A percentile compares a stretch with the other conserved stretches of the same genome.
phyloP scores from a whole-genome alignment of 2,888 invertebrate genomes.

The Acleris sparsana region DNA sequence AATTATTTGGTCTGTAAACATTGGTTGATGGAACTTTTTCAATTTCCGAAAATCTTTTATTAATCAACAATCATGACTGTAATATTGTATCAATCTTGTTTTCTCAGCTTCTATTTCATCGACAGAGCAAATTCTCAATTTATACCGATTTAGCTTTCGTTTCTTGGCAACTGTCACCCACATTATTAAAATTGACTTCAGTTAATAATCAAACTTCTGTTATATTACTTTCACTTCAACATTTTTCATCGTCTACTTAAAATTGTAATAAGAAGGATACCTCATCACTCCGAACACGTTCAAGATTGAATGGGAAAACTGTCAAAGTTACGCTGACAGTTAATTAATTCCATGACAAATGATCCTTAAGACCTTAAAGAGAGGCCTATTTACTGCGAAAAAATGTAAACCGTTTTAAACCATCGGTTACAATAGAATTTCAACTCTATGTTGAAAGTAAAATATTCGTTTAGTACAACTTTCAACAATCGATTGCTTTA shows the following conservation, averaged over 20 bases:
- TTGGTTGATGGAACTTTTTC: slow-evolving; percentile 3
- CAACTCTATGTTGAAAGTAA: background rate
- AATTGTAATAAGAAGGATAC: slow-evolving; percentile 25
- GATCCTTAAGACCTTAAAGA: slow-evolving; percentile 22
- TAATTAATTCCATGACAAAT: slow-evolving; percentile 35
- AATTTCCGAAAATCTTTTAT: slow-evolving; percentile 2
- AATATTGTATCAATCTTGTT: too few species aligned
- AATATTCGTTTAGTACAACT: background rate
- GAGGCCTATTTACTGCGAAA: slow-evolving; percentile 16
- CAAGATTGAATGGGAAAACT: slow-evolving; percentile 29
- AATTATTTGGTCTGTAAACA: slow-evolving; percentile 27
- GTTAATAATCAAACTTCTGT: background rate
- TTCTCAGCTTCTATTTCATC: too few species aligned
- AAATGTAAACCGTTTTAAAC: slow-evolving; percentile 4
- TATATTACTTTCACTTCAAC: background rate
- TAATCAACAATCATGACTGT: slow-evolving; percentile 3
- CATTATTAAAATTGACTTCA: too few species aligned
- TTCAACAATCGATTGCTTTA: background rate
- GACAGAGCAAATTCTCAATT: too few species aligned
- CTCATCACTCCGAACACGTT: slow-evolving; percentile 19
- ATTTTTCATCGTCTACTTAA: slow-evolving; percentile 19
- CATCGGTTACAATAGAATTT: slow-evolving; percentile 1
- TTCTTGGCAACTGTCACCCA: too few species aligned
- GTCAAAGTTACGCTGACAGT: slow-evolving; percentile 34
- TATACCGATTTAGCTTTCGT: too few species aligned